Percentiles rank a stretch among this genome's conserved stretches.
Conservation (phyloP, 1,140 invertebrate genomes). For the Belonocnema kinseyi region DNA sequence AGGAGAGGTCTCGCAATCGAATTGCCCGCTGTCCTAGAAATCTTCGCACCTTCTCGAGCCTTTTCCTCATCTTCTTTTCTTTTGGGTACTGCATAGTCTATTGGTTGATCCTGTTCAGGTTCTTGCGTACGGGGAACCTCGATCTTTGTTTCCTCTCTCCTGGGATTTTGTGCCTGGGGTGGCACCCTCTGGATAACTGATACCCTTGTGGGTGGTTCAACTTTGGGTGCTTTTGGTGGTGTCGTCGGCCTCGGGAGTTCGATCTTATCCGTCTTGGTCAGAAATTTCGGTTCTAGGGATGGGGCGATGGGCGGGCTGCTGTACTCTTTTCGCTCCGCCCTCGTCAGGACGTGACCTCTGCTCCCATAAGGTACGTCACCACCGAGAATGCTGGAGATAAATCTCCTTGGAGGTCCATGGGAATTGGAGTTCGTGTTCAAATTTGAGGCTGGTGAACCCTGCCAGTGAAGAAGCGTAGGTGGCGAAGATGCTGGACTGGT, state of each 20-base stretch:
- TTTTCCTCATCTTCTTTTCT: constrained; percentile 81
- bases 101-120: constrained; percentile 84
- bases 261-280: constrained; percentile 72
- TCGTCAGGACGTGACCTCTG: constrained; percentile 83
- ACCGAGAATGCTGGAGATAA: constrained; percentile 86
- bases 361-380: constrained; percentile 86
- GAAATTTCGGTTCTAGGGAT: constrained; percentile 68
- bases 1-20: constrained; percentile 70
- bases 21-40: constrained; percentile 75
- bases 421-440: constrained; percentile 35
- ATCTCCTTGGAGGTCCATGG: constrained; percentile 74
- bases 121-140: constrained; percentile 69
- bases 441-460: constrained; percentile 47
- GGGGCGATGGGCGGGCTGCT: constrained; percentile 76
- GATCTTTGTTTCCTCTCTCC: constrained; percentile 66
- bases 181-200: constrained; percentile 91
- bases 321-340: constrained; percentile 87
- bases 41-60: constrained; percentile 78
- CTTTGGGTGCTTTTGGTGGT: constrained; percentile 73
- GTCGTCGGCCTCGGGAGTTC: constrained; percentile 76
- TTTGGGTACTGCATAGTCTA: constrained; percentile 91
- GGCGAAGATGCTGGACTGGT: constrained; percentile 63
- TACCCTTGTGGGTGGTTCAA: constrained; percentile 76
- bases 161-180: constrained; percentile 74
- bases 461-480: constrained; percentile 57